Evolutionary conservation across 2,797 vertebrate genomes (phyloP).

Genomic region (Echeneis naucrates): DNA sequence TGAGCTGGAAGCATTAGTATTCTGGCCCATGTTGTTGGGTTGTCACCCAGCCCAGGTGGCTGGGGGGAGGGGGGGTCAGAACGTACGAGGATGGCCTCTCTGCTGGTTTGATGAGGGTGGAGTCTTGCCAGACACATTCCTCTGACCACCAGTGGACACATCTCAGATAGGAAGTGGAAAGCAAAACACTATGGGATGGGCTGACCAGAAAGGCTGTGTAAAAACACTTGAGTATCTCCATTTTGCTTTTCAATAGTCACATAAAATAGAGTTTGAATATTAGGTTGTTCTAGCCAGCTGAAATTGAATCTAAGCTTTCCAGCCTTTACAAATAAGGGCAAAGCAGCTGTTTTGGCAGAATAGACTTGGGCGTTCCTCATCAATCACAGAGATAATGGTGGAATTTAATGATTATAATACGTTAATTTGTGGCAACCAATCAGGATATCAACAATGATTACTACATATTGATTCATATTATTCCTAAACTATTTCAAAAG

Average conservation of each 20-base stretch:
- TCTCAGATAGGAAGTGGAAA: conserved; percentile 72
- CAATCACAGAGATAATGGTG: no score
- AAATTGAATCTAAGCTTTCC: conserved; percentile 4
- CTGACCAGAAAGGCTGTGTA: conserved; percentile 6
- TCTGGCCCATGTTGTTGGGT: conserved; percentile 43
- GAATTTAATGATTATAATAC: no score
- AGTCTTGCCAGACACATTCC: conserved; percentile 70
- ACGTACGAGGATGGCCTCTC: conserved; percentile 51
- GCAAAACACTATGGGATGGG: conserved; percentile 50
- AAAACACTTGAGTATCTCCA: neutral
- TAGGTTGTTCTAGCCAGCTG: neutral
- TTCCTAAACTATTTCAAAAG: no score
- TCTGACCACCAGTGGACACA: conserved; percentile 55
- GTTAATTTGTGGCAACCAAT: no score
- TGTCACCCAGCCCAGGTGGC: conserved; percentile 75
- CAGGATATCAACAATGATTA: no score
- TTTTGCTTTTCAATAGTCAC: conserved; percentile 19
- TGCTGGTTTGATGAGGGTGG: conserved; percentile 66
- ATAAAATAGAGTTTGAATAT: conserved; percentile 17
- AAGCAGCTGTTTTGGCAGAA: neutral
- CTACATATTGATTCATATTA: neutral
- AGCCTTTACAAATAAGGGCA: neutral
- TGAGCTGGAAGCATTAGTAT: conserved; percentile 74
- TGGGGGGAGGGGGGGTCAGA: conserved; percentile 53
- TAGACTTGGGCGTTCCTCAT: neutral